These are phyloP conservation scores for Rotaria macrura DNA, from an alignment of 2,888 invertebrate species.

Conservation along the genomic window DNA sequence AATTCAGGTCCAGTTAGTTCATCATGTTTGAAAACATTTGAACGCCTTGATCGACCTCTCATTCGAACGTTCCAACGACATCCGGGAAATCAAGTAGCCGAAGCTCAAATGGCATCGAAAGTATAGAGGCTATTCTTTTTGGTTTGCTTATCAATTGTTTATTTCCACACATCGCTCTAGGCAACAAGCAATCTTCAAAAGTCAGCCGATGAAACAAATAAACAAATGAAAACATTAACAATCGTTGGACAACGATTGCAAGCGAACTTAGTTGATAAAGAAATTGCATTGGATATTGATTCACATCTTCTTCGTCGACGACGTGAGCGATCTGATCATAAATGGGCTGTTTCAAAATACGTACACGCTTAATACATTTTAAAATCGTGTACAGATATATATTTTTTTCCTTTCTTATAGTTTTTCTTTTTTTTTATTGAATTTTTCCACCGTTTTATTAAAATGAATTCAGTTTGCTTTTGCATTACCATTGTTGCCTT, in stretches of 20 bases:
- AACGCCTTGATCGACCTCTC: conserved; percentile 47
- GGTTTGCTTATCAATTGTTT: not conserved
- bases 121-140: not conserved
- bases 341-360: conserved; percentile 30
- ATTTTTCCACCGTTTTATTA: not conserved
- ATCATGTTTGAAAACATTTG: conserved; percentile 42
- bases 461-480: not conserved
- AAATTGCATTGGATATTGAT: conserved; percentile 24
- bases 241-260: conserved; percentile 30
- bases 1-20: conserved; percentile 45
- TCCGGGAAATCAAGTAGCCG: conserved; percentile 48
- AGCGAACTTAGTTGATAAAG: conserved; percentile 26
- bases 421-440: not conserved
- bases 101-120: conserved; percentile 37
- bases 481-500: not conserved
- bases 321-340: conserved; percentile 28
- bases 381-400: not conserved
- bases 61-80: conserved; percentile 47
- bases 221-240: conserved; percentile 30
- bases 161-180: not conserved
- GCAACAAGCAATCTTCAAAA: conserved; percentile 20
- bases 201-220: conserved; percentile 24
- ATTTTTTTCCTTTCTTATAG: too few species aligned
- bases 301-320: conserved; percentile 24
- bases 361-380: not conserved